Conservation (phyloP, 2,797 vertebrate genomes). For the Tenualosa ilisha region DNA sequence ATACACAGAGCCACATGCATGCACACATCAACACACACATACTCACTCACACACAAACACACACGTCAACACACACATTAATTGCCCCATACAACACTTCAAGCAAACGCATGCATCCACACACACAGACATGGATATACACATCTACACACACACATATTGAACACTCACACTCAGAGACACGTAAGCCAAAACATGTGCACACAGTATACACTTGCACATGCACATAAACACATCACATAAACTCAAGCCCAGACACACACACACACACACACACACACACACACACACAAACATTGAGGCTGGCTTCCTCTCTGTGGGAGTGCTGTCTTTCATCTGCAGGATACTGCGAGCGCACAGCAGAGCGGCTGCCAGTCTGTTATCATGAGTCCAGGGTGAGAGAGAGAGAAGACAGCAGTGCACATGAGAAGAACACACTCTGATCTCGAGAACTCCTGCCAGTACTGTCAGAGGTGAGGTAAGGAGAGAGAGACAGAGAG, state of each 20-base stretch:
- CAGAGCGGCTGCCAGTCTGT: conserved; percentile 1
- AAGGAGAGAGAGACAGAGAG: background rate
- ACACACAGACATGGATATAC: background rate
- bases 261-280: conserved; percentile 8
- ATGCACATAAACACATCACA: conserved; percentile 31
- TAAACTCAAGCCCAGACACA: background rate
- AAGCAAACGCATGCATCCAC: background rate
- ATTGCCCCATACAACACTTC: too few species aligned
- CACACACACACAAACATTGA: background rate
- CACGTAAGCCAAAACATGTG: background rate
- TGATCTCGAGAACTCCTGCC: background rate
- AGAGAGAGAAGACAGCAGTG: background rate
- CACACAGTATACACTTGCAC: background rate
- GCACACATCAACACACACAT: background rate
- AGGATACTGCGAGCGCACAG: background rate
- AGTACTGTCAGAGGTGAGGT: background rate
- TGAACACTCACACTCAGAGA: background rate
- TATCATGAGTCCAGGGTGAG: conserved; percentile 7
- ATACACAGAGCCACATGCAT: background rate
- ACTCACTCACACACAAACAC: background rate
- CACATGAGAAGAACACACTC: background rate
- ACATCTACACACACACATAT: background rate
- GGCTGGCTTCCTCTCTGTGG: conserved; percentile 1
- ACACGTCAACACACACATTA: background rate
- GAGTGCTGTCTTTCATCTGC: conserved; percentile 12